Conservation (phyloP, 2,888 invertebrate species). For the Lepetodrilus schrolli region DNA sequence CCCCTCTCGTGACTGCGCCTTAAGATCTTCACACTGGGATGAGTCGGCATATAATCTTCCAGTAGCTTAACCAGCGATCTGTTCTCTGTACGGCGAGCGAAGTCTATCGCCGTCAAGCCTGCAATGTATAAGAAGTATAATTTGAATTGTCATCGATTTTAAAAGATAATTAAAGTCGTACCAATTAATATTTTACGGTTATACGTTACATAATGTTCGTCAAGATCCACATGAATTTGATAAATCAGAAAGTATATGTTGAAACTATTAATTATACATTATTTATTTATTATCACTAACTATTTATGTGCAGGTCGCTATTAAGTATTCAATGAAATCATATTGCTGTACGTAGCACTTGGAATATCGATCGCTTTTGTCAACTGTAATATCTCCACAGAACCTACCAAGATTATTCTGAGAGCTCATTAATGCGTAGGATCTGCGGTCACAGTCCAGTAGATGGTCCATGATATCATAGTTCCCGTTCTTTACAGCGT, state of each 20-base stretch:
- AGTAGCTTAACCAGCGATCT: constrained; percentile 40
- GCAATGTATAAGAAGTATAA: no score
- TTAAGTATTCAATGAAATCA: no score
- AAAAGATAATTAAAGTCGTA: no score
- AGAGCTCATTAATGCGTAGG: constrained; percentile 37
- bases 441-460: constrained; percentile 45
- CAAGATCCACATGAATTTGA: no score
- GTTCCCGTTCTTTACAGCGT: constrained; percentile 55
- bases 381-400: not conserved
- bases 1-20: constrained; percentile 38
- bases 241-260: no score
- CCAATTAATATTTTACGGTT: no score
- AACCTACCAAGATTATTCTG: constrained; percentile 51
- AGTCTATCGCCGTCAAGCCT: constrained; percentile 51
- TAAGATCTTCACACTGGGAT: constrained; percentile 35
- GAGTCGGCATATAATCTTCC: constrained; percentile 37
- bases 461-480: constrained; percentile 48
- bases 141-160: no score
- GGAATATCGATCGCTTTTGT: not conserved
- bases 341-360: no score
- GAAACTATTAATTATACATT: no score
- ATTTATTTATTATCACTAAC: no score
- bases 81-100: constrained; percentile 44
- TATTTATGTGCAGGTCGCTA: no score
- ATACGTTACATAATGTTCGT: no score